Evolutionary conservation across 2,113 vertebrate genomes (phyloP), one percentile per base, ranked within the genome.

Genomic region (Glareola pratincola): DNA sequence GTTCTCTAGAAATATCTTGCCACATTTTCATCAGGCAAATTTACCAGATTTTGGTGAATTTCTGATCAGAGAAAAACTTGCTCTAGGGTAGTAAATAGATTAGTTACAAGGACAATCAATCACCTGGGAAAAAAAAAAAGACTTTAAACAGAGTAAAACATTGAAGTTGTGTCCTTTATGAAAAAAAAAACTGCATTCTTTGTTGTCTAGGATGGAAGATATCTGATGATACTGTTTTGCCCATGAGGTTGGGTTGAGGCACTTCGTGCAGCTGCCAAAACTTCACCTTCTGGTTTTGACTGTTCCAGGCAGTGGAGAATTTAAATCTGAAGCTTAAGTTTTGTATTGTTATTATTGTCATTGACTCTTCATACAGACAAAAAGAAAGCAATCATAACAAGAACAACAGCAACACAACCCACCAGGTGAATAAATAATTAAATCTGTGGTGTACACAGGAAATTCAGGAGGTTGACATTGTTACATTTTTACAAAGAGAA

Each of bases 91-190:
- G 7, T 80, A 54, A 71, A 56, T 69, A 36, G 3, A 26, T 4
- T 50, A 69, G 11, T 37, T 59, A 37, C 10, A 62, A n/a, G 27
- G 22, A 72, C 12, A 88, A 15, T 41, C 11, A 88, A 12, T 41
- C 16, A 66, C 6, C 3, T 53, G 10, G 43, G 6, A 15, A n/a
- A 23, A 4, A 1, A 4, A 18, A 45, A 41, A 50, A 4, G 12
- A 34, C 12, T 48, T 81, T 9, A 64, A 73, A 68, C 12, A 53
- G 11, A 62, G 3, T 50, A 63, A 69, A 86, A 2, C 2, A 3
- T 9, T 62, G 29, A 50, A 77, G 13, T 37, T 73, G 3, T 88
- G 24, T 14, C 47, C 21, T 53, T 88, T 73, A 29, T 41, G 47
- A 8, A 75, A 24, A 30, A 34, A 34, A 17, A 9, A 8, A 19